Evolutionary conservation across 2,797 vertebrate genomes (phyloP).

Genomic region (Molossus molossus): DNA sequence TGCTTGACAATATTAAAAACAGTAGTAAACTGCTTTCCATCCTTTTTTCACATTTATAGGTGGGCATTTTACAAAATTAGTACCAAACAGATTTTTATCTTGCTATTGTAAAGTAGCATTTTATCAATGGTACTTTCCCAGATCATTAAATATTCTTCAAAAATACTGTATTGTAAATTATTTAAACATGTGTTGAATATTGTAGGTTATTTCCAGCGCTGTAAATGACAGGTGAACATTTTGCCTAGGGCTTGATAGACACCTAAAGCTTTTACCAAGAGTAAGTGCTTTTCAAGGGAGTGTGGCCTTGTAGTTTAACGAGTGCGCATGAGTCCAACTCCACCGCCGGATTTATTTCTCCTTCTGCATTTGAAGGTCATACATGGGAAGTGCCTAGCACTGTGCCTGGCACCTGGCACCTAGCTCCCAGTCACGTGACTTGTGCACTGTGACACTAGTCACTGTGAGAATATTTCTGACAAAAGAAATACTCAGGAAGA

Average conservation of each 20-base stretch:
- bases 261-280: conserved; percentile 21
- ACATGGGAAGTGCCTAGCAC: background rate
- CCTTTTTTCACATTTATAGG: background rate
- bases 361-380: background rate
- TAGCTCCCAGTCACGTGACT: background rate
- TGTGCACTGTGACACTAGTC: background rate
- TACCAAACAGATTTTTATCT: conserved; percentile 16
- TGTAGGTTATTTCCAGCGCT: background rate
- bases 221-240: conserved; percentile 23
- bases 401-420: background rate
- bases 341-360: background rate
- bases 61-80: conserved; percentile 53
- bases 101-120: conserved; percentile 14
- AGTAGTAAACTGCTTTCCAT: background rate
- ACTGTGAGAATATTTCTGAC: background rate
- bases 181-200: background rate
- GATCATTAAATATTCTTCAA: conserved; percentile 27
- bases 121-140: background rate
- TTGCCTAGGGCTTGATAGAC: background rate
- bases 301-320: background rate
- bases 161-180: conserved; percentile 26
- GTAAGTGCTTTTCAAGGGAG: conserved; percentile 25
- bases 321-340: background rate
- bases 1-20: background rate
- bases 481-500: conserved; percentile 9